These are phyloP conservation scores for Galleria mellonella DNA, from an alignment of 1,140 invertebrate species.

Conservation along the genomic window DNA sequence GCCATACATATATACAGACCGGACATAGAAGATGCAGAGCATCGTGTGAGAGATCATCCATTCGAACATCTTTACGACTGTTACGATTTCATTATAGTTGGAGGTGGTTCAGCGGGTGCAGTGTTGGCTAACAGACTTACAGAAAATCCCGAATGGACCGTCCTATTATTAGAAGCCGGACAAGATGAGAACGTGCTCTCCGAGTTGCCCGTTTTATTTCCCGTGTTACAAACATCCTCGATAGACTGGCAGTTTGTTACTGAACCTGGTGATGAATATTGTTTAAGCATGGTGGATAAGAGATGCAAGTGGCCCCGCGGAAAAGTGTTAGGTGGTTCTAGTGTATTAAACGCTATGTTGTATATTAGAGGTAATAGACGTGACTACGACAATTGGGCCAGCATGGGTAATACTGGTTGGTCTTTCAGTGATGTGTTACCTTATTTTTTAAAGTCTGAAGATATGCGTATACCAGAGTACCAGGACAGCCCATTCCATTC, in stretches of 20 bases:
- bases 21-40: conserved; percentile 79
- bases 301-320: conserved; percentile 84
- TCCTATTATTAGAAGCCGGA: conserved; percentile 88
- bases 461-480: conserved; percentile 78
- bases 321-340: conserved; percentile 88
- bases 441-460: conserved; percentile 86
- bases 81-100: conserved; percentile 87
- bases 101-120: conserved; percentile 88
- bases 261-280: conserved; percentile 80
- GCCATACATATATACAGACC: conserved; percentile 76
- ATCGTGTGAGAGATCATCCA: conserved; percentile 72
- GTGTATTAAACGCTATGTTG: conserved; percentile 91
- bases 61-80: conserved; percentile 65
- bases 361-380: conserved; percentile 88
- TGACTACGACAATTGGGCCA: conserved; percentile 91
- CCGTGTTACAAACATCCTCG: conserved; percentile 80
- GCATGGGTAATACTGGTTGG: conserved; percentile 82
- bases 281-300: conserved; percentile 77
- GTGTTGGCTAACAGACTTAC: conserved; percentile 86
- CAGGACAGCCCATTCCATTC: conserved; percentile 80
- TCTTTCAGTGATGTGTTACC: conserved; percentile 86
- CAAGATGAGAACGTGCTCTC: conserved; percentile 84
- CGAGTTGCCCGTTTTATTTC: conserved; percentile 85
- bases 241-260: conserved; percentile 89
- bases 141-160: conserved; percentile 80